Evolutionary conservation across 2,888 invertebrate genomes (phyloP), one percentile per base, ranked within the genome.

Genomic region (Exephanes ischioxanthus): DNA sequence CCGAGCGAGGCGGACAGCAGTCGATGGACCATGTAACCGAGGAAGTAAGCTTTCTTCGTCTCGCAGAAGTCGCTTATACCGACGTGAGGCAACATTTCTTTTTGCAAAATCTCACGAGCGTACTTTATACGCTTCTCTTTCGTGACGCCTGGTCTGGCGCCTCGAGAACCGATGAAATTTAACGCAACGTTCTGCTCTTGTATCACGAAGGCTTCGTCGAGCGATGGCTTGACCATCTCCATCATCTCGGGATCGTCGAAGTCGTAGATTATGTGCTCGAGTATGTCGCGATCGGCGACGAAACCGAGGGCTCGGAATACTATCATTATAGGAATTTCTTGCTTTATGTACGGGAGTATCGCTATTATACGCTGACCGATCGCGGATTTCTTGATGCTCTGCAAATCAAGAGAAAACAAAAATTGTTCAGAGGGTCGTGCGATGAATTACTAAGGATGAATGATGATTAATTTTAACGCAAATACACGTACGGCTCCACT

Each of bases 241-340:
- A 99, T 99, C 99, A 99, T 99, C 95, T 99, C 99, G 7, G 99
- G 99, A 94, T 99, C 99, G 94, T 99, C 99, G 95, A 99, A 99
- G 93, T 99, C 99, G 94, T 99, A 99, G 91, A 99, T 99, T 86
- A 99, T 99, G 92, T 99, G 99, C 93, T 99, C 99, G 30, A 99
- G 95, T 91, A 99, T 99, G 94, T 99, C 99, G 92, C 99, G 96
- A 94, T 99, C 99, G 9, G 99, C 99, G 63, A 99, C 99, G 95
- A 99, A 99, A 51, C 99, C 99, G 84, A 99, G 95, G n/a, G 99
- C 99, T 93, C 99, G 96, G 94, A 99, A 99, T 1, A 99, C 99
- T 93, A 99, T 99, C 97, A 99, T 99, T 82, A 99, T 99, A 0
- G 99, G 99, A 90, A 99, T 99, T 95, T 99, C 99, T 95, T 99